These are phyloP conservation scores for Microchirus variegatus DNA, from an alignment of 2,797 vertebrate species.

Conservation along the genomic window DNA sequence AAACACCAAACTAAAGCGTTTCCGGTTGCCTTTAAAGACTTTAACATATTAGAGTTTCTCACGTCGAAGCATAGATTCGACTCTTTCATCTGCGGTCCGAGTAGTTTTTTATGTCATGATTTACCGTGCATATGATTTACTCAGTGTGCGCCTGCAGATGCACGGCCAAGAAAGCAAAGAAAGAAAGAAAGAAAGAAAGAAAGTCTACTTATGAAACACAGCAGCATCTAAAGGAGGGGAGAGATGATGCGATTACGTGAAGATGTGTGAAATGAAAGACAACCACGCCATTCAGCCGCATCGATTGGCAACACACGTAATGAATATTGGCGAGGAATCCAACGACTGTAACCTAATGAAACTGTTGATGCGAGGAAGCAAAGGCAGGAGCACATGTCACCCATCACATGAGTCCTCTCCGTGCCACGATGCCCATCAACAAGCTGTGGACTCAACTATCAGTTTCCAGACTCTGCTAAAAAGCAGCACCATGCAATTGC, in stretches of 20 bases:
- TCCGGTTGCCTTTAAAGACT: too few relatives aligned
- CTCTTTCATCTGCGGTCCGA: background rate
- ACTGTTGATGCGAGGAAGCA: slow-evolving; percentile 49
- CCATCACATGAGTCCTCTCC: slow-evolving; percentile 63
- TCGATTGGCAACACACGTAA: slow-evolving; percentile 18
- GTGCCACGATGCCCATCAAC: slow-evolving; percentile 28
- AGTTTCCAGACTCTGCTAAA: too few relatives aligned
- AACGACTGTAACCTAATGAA: slow-evolving; percentile 67
- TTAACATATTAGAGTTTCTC: too few relatives aligned
- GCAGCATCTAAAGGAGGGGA: background rate
- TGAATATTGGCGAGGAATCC: slow-evolving; percentile 47
- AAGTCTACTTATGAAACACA: background rate
- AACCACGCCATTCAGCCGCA: background rate
- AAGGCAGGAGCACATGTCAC: slow-evolving; percentile 63
- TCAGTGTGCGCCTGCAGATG: slow-evolving; percentile 2
- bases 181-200: too few relatives aligned
- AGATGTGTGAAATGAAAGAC: background rate
- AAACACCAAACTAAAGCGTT: too few relatives aligned
- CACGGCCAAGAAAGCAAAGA: background rate
- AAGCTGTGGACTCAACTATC: slow-evolving; percentile 16
- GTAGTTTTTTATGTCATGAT: background rate
- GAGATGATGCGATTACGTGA: background rate
- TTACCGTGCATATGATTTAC: background rate
- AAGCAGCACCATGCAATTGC: too few relatives aligned
- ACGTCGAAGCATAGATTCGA: too few relatives aligned